Evolutionary conservation across 2,888 invertebrate species (phyloP), one percentile per base, ranked within the genome.

Genomic region (Petrolisthes manimaculis): DNA sequence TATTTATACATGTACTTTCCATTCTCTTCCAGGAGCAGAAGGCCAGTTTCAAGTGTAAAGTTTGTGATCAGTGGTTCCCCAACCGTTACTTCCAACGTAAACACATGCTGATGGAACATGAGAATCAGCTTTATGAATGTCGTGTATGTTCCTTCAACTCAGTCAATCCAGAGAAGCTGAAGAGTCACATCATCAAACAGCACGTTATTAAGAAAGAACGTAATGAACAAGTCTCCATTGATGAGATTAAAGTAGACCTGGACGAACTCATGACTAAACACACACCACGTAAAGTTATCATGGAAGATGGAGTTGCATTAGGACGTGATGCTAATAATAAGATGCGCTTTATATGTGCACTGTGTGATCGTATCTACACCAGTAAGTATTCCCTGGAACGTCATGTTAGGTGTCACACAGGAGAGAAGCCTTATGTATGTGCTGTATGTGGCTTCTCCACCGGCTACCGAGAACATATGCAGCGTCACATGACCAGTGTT

Each of bases 101-200:
- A 54, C 91, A 91, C 77, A 90, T 89, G 89, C 85, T 91, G 14
- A 91, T 89, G 86, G 91, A 91, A 53, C 91, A 91, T 21, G 91
- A 91, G 67, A 87, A 89, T 69, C 89, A 91, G 88, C 84, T 89
- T 8, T 91, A 89, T 61, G 89, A 91, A 61, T 91, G 91, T 51
- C 91, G 89, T n/a, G 89, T 91, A 3, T 91, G 91, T 82, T 86
- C 85, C 71, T 91, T 89, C 71, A 90, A 88, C 82, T 91, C 89
- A 1, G 88, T 89, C 5, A 86, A 89, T 51, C 91, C 91, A 8
- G 91, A 91, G 77, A 91, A 89, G 75, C 81, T 91, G 69, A 90
- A 91, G 83, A 91, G 84, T 55, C 91, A 91, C 80, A 91, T 91
- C 37, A 90, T 91, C 78, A 91, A 91, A 77, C 86, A 88, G 79